phyloP scores from a whole-genome alignment of 2,888 invertebrate species.

The Teleiodes luculella region DNA sequence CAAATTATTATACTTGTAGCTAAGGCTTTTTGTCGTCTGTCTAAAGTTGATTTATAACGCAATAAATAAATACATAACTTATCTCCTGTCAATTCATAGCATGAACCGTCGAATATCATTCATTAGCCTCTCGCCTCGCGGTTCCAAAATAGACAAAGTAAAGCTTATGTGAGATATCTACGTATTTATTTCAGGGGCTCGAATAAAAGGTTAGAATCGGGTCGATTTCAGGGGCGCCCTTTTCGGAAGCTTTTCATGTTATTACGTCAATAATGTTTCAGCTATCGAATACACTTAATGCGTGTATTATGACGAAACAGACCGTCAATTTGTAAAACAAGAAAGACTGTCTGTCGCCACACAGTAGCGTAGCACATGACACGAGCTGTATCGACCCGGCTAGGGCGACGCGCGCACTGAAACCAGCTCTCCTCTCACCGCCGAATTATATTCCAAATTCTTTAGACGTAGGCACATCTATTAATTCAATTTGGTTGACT shows the following conservation, averaged over 20 bases:
- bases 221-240: constrained; percentile 1
- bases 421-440: constrained; percentile 40
- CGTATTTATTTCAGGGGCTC: not conserved
- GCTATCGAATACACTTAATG: not conserved
- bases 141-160: not conserved
- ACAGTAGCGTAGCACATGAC: constrained; percentile 54
- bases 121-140: not conserved
- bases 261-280: not conserved
- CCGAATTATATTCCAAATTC: constrained; percentile 29
- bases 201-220: not conserved
- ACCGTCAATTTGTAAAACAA: constrained; percentile 49
- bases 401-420: constrained; percentile 60
- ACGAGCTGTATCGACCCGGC: constrained; percentile 69
- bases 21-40: too few species aligned
- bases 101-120: not conserved
- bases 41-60: too few species aligned
- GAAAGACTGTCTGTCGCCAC: constrained; percentile 72
- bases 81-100: not conserved
- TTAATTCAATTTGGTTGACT: constrained; percentile 1
- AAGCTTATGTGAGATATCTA: not conserved
- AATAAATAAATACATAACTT: too few species aligned
- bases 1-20: too few species aligned
- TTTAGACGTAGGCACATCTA: not conserved
- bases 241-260: not conserved
- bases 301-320: not conserved